Percentiles rank a stretch among this genome's conserved stretches.
Evolutionary conservation across 2,113 vertebrate species (phyloP).

Genomic region (Labeo rohita): DNA sequence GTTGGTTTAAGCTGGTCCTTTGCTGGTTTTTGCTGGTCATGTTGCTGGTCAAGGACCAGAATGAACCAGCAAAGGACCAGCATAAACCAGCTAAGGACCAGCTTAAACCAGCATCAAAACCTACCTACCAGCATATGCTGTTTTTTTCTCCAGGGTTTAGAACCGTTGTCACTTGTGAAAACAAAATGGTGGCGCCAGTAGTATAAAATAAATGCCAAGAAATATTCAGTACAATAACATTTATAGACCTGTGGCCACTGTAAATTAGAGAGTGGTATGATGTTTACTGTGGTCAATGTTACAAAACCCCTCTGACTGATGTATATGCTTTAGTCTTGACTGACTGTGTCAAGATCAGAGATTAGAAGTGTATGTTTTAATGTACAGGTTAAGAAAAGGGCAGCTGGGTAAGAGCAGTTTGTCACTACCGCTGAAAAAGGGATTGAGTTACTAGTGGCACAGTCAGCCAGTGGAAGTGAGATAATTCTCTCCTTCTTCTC

Average conservation of each 20-base stretch:
- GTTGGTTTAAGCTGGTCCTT: no score
- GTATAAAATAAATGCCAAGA: not conserved
- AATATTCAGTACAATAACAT: not conserved
- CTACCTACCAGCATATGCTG: no score
- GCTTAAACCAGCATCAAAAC: no score
- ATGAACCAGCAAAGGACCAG: no score
- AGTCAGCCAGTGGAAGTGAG: conserved; percentile 26
- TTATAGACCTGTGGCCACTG: not conserved
- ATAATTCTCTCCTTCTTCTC: conserved; percentile 58
- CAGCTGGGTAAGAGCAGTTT: conserved; percentile 27
- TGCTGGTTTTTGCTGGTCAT: no score
- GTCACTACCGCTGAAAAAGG: not conserved
- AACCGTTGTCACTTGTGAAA: no score
- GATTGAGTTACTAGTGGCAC: conserved; percentile 40
- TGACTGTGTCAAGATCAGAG: not conserved
- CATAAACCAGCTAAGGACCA: no score
- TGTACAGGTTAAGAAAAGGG: not conserved
- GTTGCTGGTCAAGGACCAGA: no score
- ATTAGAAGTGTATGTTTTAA: not conserved
- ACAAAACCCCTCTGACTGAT: not conserved
- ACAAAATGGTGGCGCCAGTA: no score
- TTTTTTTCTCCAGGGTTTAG: no score
- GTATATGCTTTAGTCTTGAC: not conserved
- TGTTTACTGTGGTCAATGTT: not conserved
- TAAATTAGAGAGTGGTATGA: not conserved